Evolutionary conservation across 1,140 invertebrate species (phyloP).

Genomic region (Pissodes strobi): DNA sequence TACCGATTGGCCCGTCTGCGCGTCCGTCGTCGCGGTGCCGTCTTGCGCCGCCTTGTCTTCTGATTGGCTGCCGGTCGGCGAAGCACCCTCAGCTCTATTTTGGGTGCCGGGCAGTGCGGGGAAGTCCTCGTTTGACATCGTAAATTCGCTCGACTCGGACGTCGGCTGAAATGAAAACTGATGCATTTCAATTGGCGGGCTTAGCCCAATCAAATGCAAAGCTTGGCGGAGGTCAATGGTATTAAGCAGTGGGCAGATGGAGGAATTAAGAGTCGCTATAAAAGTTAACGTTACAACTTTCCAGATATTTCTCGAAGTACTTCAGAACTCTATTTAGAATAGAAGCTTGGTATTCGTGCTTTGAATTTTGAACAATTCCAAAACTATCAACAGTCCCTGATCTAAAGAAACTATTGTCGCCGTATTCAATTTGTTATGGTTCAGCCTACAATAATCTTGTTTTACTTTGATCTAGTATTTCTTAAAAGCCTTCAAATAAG

Average conservation of each 20-base stretch:
- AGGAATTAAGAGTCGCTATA: too few species aligned
- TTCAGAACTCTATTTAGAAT: too few species aligned
- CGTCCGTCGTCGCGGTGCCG: slow-evolving; percentile 45
- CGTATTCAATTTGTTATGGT: too few species aligned
- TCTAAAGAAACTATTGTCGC: too few species aligned
- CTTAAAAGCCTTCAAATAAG: too few species aligned
- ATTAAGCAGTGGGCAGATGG: background rate
- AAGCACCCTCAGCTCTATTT: slow-evolving; percentile 61
- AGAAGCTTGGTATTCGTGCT: too few species aligned
- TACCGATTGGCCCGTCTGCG: slow-evolving; percentile 46
- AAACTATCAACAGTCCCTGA: too few species aligned
- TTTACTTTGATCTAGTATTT: too few species aligned
- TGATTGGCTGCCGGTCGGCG: slow-evolving; percentile 59
- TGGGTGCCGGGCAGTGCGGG: slow-evolving; percentile 84
- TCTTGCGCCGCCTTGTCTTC: slow-evolving; percentile 62
- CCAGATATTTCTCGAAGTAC: too few species aligned
- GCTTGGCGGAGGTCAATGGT: background rate
- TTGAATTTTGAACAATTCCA: too few species aligned
- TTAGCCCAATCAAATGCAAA: background rate
- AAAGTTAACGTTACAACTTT: too few species aligned
- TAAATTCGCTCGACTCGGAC: slow-evolving; percentile 91
- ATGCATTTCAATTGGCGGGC: background rate
- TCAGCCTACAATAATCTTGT: too few species aligned
- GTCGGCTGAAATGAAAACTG: slow-evolving; percentile 65
- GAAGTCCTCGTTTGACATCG: slow-evolving; percentile 98